Evolutionary conservation across 2,113 vertebrate genomes (phyloP), one percentile per base, ranked within the genome.

Genomic region (Indri indri): DNA sequence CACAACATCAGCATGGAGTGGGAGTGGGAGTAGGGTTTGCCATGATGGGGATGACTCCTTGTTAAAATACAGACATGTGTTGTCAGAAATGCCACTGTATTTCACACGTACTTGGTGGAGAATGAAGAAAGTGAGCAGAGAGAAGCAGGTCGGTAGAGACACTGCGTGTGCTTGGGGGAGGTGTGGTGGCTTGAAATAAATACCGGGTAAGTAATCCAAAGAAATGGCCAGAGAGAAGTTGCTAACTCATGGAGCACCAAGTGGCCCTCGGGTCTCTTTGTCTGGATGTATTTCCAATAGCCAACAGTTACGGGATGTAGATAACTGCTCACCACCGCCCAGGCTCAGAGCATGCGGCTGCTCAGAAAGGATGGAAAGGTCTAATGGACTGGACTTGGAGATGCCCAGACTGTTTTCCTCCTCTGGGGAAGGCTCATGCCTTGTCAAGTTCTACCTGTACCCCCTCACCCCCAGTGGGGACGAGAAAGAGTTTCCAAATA

Each of bases 281-380:
- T 37, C 37, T 13, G 37, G 52, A 4, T 34, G 9, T 4, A 22
- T 85, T 32, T 57, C 79, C 86, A 40, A n/a, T 30, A 57, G 59
- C 32, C n/a, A 42, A 54, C 9, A 61, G 17, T 59, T 52, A 59
- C 0, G 8, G 32, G 50, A 3, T 16, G 0, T 13, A 79, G 40
- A 52, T 52, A 71, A 32, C 22, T 17, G 22, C 18, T 80, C 63
- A 0, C 11, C 2, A 2, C 30, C 40, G 83, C 59, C 54, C 0
- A 4, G 13, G 25, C n/a, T 91, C 22, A 50, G 25, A 83, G 59
- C 0, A 11, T 8, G 10, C 11, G 17, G 5, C 18, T 14, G 16
- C 40, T 65, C 37, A 27, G 6, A 42, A 40, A 63, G 23, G 22
- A 84, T 20, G 8, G 0, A 13, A n/a, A 61, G 18, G 4, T 63